A percentile compares a stretch with the other conserved stretches of the same genome.
Conservation (phyloP, 2,888 invertebrate genomes). For the Melieria omissa region DNA sequence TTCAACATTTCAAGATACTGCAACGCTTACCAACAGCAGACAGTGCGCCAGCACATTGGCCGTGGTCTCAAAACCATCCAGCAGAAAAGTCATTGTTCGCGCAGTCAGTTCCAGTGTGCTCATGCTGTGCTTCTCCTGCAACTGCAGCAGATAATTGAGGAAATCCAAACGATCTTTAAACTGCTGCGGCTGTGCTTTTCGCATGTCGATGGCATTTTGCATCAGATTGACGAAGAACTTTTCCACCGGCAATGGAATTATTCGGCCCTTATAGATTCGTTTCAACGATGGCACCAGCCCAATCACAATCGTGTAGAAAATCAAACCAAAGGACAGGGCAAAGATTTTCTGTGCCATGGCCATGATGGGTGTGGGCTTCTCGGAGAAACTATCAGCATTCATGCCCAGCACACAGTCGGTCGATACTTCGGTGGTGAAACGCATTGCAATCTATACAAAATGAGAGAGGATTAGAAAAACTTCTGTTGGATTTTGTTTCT, state of each 20-base stretch:
- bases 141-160: slow-evolving; percentile 59
- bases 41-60: slow-evolving; percentile 54
- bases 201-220: slow-evolving; percentile 52
- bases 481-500: background rate
- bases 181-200: slow-evolving; percentile 45
- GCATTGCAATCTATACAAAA: slow-evolving; percentile 52
- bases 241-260: slow-evolving; percentile 71
- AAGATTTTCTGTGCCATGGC: slow-evolving; percentile 56
- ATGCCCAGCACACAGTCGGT: slow-evolving; percentile 68
- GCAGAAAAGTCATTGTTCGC: slow-evolving; percentile 61
- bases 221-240: slow-evolving; percentile 54
- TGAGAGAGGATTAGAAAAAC: background rate
- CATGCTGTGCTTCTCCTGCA: slow-evolving; percentile 56
- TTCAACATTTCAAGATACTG: background rate
- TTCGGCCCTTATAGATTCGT: slow-evolving; percentile 48
- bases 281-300: slow-evolving; percentile 53
- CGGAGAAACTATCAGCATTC: slow-evolving; percentile 64
- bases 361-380: slow-evolving; percentile 58
- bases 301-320: slow-evolving; percentile 47
- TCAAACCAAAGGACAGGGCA: slow-evolving; percentile 48
- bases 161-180: slow-evolving; percentile 57
- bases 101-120: slow-evolving; percentile 50
- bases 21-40: slow-evolving; percentile 51
- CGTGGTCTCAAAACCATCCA: slow-evolving; percentile 65
- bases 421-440: slow-evolving; percentile 67